Percentiles rank a stretch among this genome's conserved stretches.
Conservation (phyloP, 2,888 invertebrate species). For the Spialia ferax region DNA sequence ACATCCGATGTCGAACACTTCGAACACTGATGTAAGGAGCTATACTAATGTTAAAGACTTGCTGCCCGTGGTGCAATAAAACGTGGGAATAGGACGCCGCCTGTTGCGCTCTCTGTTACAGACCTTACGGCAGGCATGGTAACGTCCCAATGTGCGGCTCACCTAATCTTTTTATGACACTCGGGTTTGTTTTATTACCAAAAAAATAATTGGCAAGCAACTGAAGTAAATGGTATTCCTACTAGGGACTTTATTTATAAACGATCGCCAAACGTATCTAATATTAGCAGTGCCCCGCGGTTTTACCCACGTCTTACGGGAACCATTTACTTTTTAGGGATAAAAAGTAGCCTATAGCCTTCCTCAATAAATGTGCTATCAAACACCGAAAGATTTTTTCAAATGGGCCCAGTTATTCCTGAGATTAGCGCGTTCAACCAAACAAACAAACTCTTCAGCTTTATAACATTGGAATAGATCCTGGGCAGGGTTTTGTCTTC, state of each 20-base stretch:
- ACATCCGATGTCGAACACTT: constrained; percentile 10
- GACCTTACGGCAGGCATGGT: constrained; percentile 10
- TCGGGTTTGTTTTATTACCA: constrained; percentile 10
- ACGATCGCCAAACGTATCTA: constrained; percentile 12
- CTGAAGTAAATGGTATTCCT: constrained; percentile 12
- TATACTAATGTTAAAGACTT: constrained; percentile 12
- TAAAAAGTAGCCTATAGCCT: constrained; percentile 12
- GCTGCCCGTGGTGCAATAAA: constrained; percentile 11
- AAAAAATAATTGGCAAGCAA: constrained; percentile 12
- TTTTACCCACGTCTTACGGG: constrained; percentile 12
- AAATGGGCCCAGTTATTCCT: constrained; percentile 12
- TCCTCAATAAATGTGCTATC: constrained; percentile 12
- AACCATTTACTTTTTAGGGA: constrained; percentile 12
- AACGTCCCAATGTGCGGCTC: constrained; percentile 8
- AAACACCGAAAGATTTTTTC: constrained; percentile 12
- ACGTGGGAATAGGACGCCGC: constrained; percentile 12
- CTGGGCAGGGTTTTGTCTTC: constrained; percentile 27
- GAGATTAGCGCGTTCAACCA: constrained; percentile 8
- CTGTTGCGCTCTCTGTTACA: constrained; percentile 12
- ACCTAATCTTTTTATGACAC: constrained; percentile 11
- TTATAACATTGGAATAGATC: constrained; percentile 18
- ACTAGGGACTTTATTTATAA: constrained; percentile 12
- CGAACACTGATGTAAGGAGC: constrained; percentile 12
- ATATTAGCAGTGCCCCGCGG: constrained; percentile 12
- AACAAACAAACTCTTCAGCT: constrained; percentile 10